Evolutionary conservation across 2,888 invertebrate genomes (phyloP).

Genomic region (Galerucella calmariensis): DNA sequence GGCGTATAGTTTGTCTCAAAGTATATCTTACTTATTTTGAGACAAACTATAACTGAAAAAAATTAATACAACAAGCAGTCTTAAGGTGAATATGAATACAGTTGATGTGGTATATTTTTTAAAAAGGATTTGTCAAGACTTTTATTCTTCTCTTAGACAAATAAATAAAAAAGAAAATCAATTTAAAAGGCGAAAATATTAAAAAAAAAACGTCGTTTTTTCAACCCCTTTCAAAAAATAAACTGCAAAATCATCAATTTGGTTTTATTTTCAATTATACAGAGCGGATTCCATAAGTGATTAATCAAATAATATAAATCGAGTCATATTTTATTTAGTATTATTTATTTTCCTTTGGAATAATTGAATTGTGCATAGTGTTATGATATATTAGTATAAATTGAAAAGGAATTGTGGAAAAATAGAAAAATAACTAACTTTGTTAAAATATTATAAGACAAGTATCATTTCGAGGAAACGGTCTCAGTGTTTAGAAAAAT

Average conservation of each 20-base stretch:
- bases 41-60: too few species aligned
- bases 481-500: slow-evolving; percentile 53
- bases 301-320: slow-evolving; percentile 33
- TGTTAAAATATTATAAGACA: slow-evolving; percentile 42
- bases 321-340: slow-evolving; percentile 38
- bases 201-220: too few species aligned
- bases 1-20: too few species aligned
- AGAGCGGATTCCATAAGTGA: slow-evolving; percentile 36
- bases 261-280: slow-evolving; percentile 3
- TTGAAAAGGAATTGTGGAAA: slow-evolving; percentile 45
- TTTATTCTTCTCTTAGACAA: too few species aligned
- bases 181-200: too few species aligned
- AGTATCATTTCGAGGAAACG: slow-evolving; percentile 45
- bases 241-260: background rate
- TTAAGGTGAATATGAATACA: too few species aligned
- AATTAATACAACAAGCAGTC: too few species aligned
- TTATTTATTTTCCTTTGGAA: slow-evolving; percentile 26
- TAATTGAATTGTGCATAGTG: slow-evolving; percentile 37
- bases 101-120: too few species aligned
- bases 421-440: slow-evolving; percentile 42
- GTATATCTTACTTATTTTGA: too few species aligned
- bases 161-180: too few species aligned
- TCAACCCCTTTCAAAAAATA: too few species aligned
- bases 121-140: too few species aligned
- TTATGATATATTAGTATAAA: slow-evolving; percentile 44